phyloP scores from a whole-genome alignment of 1,140 invertebrate genomes.

The Anastatus disparis region DNA sequence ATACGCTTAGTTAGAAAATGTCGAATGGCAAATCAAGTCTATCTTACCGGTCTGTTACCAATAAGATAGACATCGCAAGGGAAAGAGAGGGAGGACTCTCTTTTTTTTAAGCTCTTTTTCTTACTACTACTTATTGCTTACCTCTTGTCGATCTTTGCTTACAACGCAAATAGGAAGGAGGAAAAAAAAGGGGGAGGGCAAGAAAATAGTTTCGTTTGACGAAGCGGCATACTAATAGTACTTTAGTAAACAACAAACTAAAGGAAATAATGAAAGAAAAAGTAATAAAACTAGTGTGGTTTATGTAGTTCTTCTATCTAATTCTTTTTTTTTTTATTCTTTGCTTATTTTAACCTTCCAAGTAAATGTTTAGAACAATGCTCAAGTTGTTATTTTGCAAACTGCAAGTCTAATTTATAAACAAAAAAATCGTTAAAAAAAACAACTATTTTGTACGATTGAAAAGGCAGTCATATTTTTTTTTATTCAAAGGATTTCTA shows the following conservation, averaged over 20 bases:
- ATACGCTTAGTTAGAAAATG: conserved; percentile 16
- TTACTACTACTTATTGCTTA: too few relatives aligned
- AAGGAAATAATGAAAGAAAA: background rate
- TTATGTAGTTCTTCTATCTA: background rate
- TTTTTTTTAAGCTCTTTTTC: too few relatives aligned
- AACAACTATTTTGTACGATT: background rate
- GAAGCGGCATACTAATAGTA: conserved; percentile 32
- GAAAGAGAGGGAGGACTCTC: too few relatives aligned
- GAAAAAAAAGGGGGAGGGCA: too few relatives aligned
- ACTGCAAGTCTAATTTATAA: background rate
- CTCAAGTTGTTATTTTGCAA: background rate
- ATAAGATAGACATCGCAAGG: conserved; percentile 38
- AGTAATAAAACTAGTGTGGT: background rate
- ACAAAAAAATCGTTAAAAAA: too few relatives aligned
- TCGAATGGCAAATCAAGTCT: conserved; percentile 34
- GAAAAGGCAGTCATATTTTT: background rate
- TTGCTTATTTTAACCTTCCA: conserved; percentile 1
- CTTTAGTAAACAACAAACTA: background rate
- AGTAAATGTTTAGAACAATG: conserved; percentile 29
- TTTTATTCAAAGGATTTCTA: background rate
- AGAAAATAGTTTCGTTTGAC: conserved; percentile 39
- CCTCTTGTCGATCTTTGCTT: too few relatives aligned
- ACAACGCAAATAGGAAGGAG: conserved; percentile 13
- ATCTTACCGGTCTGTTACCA: conserved; percentile 30
- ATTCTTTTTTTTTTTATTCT: background rate